Evolutionary conservation across 2,113 vertebrate species (phyloP), one percentile per base, ranked within the genome.

Genomic region (Ciconia stormi): DNA sequence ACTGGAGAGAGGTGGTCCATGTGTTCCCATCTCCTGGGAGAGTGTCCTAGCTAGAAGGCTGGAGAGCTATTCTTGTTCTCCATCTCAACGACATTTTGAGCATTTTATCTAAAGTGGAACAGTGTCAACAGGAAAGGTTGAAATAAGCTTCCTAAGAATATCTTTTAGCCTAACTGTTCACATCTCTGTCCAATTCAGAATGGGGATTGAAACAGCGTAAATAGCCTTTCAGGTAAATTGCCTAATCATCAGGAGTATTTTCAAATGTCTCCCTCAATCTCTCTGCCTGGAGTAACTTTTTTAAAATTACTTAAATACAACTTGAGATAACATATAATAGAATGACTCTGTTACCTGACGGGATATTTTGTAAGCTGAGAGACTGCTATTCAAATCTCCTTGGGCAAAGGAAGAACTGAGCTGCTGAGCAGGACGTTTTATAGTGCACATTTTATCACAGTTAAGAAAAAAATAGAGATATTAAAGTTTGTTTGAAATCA

Each of bases 41-140:
- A 94, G 10, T 55, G 56, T 93, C 52, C 47, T 72, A 69, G 16
- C 11, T 84, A 52, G 26, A 71, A 50, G 10, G 29, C 52, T 96
- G 69, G 61, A 91, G 72, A 92, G 55, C n/a, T 87, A 46, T 50
- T 84, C 38, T 89, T 89, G 25, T 71, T 92, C 87, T 95, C 38
- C 47, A 82, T 72, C n/a, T 96, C 69, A 91, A 93, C 56, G 50
- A 84, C 8, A 47, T 91, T 93, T 78, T 74, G 26, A 89, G 16
- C 25, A 52, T 87, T 95, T 94, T 96, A 89, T 93, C 89, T 96
- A 17, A 93, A 96, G 94, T 89, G n/a, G 87, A 87, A 20, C n/a
- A 67, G 14, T 89, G 95, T 93, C 94, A 95, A 89, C 65, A 94
- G 65, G 89, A 95, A 97, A 87, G 56, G 38, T 42, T 91, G 77